These are phyloP conservation scores for Erinaceus europaeus DNA, from an alignment of 2,113 vertebrate genomes.

Conservation along the genomic window DNA sequence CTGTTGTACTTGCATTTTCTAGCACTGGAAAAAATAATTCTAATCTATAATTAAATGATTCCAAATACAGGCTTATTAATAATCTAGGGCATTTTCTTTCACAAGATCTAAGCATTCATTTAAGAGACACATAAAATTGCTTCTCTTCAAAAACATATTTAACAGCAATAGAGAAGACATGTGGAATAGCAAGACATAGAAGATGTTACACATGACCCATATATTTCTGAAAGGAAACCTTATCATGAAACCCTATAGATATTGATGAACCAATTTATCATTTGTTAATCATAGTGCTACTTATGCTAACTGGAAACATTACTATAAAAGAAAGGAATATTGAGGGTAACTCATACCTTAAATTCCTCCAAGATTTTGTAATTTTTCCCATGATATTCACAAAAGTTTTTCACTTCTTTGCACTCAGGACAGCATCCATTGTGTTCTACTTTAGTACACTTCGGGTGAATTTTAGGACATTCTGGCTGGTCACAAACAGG, in stretches of 20 bases:
- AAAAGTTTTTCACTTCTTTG: constrained; percentile 99
- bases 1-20: not conserved
- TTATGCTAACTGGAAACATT: not conserved
- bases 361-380: constrained; percentile 99
- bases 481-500: constrained; percentile 98
- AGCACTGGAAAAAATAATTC: not conserved
- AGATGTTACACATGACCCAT: not conserved
- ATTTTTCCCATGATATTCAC: constrained; percentile 97
- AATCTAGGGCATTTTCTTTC: too few species aligned
- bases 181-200: constrained; percentile 5
- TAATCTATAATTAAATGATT: not conserved
- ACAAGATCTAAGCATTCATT: constrained; percentile 18
- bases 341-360: constrained; percentile 88
- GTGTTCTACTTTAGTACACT: constrained; percentile 99
- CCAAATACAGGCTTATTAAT: not conserved
- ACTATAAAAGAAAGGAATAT: not conserved
- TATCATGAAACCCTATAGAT: not conserved
- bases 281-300: not conserved
- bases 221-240: not conserved
- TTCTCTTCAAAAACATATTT: constrained; percentile 5
- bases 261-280: not conserved
- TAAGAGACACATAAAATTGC: constrained; percentile 13
- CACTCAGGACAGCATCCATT: constrained; percentile 99
- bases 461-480: constrained; percentile 98
- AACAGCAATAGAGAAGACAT: constrained; percentile 19